Base-by-base conservation (phyloP, 2,113 vertebrate genomes). In the Phainopepla nitens region DNA sequence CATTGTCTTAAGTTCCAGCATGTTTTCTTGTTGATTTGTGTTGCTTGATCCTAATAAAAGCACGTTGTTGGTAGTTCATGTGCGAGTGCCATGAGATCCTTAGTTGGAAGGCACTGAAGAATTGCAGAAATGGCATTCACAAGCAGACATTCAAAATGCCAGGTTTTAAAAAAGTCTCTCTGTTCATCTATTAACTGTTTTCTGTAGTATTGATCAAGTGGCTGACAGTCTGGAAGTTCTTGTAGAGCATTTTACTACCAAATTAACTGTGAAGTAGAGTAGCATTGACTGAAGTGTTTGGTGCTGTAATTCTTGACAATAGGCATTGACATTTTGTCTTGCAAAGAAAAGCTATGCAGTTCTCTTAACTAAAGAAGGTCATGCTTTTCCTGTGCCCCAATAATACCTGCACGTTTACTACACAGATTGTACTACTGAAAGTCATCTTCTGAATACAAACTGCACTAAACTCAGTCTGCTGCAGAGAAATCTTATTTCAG, bases 371-470 rank as follows among this genome's bases (percentile, higher is more conserved):
- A 68, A 75, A 90, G 82, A 45, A 62, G 57, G 85, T 92, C 75
- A 27, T 35, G 82, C 72, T 90, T 86, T 29, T 73, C 42, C 68
- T 89, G 72, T 81, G 82, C 80, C 90, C 88, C 53, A 56, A 35
- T 71, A 77, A 36, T 72, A 61, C 66, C 53, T 8, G 2, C 73
- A 69, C 49, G 58, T 95, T 96, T 96, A 93, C 90, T 91, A 82
- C 62, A 70, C 29, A 78, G 62, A 81, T 95, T 94, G 87, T 96
- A 97, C 97, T 97, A 97, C 97, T 97, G 97, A 97, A 96, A 94
- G 93, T 94, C 91, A 95, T 79, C 90, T 62, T 97, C 47, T 86
- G 86, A 88, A 95, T 79, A 90, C 89, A 89, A 95, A 84, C 94
- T 96, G 96, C 94, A 95, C 94, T 95, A 94, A 96, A 75, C 58